Evolutionary conservation across 2,797 vertebrate species (phyloP).

Genomic region (Ficedula albicollis): DNA sequence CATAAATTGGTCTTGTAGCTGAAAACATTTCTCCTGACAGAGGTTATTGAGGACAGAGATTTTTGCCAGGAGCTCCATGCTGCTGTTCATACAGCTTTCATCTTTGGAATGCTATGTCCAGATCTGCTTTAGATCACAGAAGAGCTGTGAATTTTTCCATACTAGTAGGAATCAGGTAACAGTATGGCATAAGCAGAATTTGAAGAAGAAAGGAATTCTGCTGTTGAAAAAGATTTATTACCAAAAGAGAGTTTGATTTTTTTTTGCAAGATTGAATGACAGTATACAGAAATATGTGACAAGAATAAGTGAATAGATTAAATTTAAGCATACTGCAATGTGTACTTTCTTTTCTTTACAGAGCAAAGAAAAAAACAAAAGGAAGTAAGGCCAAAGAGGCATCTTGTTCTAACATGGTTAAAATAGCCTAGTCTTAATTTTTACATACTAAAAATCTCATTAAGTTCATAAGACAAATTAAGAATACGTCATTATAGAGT

Average conservation of each 20-base stretch:
- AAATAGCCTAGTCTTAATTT: background rate
- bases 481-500: background rate
- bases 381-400: background rate
- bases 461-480: background rate
- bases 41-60: conserved; percentile 23
- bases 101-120: conserved; percentile 25
- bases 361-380: background rate
- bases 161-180: background rate
- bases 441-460: background rate
- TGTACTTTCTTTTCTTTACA: background rate
- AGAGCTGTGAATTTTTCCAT: background rate
- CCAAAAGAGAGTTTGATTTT: background rate
- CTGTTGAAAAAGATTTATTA: background rate
- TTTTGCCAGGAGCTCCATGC: background rate
- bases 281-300: background rate
- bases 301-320: background rate
- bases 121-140: conserved; percentile 45
- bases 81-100: conserved; percentile 13
- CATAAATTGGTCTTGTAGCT: background rate
- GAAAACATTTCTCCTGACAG: conserved; percentile 27
- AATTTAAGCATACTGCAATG: background rate
- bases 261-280: background rate
- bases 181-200: background rate
- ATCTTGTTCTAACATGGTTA: background rate
- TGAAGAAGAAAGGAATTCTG: background rate